A percentile compares a stretch with the other conserved stretches of the same genome.
phyloP scores from a whole-genome alignment of 2,113 vertebrate species.

The Dissostichus mawsoni region DNA sequence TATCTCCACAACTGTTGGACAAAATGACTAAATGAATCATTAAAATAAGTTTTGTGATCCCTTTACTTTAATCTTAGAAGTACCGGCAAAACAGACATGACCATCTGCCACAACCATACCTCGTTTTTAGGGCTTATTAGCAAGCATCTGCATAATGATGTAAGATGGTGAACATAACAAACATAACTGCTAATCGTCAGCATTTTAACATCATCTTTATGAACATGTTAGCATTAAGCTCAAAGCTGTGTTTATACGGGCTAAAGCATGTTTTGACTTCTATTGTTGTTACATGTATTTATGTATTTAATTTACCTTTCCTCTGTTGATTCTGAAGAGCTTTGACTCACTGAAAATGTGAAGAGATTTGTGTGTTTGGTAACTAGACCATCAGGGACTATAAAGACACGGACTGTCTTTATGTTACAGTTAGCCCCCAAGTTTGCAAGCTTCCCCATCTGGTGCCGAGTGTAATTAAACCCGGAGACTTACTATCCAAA shows the following conservation, averaged over 20 bases:
- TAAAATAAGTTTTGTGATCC: not conserved
- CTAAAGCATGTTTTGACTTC: not conserved
- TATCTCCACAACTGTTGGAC: not conserved
- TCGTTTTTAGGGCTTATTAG: not conserved
- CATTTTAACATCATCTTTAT: not conserved
- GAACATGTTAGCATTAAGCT: not conserved
- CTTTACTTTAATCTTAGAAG: not conserved
- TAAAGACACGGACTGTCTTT: not conserved
- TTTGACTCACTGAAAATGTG: not conserved
- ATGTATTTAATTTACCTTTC: not conserved
- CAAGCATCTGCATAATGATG: not conserved
- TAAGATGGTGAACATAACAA: not conserved
- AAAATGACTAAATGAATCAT: not conserved
- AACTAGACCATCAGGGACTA: not conserved
- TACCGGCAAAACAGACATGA: not conserved
- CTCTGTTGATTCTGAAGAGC: not conserved
- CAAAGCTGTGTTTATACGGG: not conserved
- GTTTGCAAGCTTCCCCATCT: not conserved
- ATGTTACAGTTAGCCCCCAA: constrained; percentile 5
- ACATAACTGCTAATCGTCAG: not conserved
- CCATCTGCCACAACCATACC: not conserved
- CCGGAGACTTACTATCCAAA: constrained; percentile 5
- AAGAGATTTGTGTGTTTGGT: not conserved
- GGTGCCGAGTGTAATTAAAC: constrained; percentile 22
- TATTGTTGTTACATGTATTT: not conserved